A percentile compares a stretch with the other conserved stretches of the same genome.
phyloP scores from a whole-genome alignment of 2,113 vertebrate genomes.

The Micronycteris hirsuta region DNA sequence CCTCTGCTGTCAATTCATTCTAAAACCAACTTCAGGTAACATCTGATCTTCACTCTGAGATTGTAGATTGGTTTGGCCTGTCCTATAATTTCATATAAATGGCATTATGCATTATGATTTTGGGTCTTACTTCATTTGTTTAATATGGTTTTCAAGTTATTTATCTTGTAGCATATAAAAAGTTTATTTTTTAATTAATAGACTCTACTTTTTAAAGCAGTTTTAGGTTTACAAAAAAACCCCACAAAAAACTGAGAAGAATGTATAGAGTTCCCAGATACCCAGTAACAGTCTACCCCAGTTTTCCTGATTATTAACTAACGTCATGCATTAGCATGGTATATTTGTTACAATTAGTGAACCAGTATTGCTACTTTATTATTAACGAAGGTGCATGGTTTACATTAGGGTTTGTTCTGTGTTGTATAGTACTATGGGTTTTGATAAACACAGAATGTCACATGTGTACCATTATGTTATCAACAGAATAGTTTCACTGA shows the following conservation, averaged over 20 bases:
- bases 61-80: background rate
- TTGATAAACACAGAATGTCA: background rate
- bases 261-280: background rate
- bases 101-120: background rate
- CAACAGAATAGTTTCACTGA: background rate
- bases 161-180: background rate
- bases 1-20: background rate
- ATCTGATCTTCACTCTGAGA: background rate
- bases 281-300: background rate
- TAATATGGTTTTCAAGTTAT: background rate
- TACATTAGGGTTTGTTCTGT: background rate
- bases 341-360: background rate
- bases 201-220: background rate
- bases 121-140: background rate
- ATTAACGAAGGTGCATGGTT: background rate
- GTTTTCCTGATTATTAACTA: background rate
- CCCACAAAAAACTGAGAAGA: background rate
- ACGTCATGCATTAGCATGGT: background rate
- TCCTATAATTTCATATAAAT: background rate
- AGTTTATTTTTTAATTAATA: background rate
- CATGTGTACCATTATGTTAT: background rate
- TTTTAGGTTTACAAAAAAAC: background rate
- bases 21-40: background rate
- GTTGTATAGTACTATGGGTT: background rate
- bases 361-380: background rate